Conservation (phyloP, 2,113 vertebrate genomes). For the Melanostigma gelatinosum region DNA sequence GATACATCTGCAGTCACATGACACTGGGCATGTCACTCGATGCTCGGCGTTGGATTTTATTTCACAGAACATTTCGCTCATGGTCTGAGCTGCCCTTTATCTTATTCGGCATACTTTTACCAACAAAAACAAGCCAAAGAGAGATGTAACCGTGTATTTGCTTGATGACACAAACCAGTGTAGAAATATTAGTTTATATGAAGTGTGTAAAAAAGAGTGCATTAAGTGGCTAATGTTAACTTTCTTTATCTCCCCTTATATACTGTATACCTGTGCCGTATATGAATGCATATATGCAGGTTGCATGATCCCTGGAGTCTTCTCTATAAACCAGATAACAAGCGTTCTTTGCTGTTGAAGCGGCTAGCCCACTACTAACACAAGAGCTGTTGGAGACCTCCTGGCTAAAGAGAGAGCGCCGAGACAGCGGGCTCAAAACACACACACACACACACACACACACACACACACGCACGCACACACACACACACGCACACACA, state of each 20-base stretch:
- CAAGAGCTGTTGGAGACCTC: conserved; percentile 69
- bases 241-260: background rate
- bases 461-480: conserved; percentile 42
- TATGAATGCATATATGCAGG: conserved; percentile 19
- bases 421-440: conserved; percentile 43
- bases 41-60: conserved; percentile 66
- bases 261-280: background rate
- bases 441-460: conserved; percentile 28
- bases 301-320: conserved; percentile 30
- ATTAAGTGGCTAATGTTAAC: background rate
- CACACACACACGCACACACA: too few species aligned
- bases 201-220: background rate
- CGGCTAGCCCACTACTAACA: conserved; percentile 51
- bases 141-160: background rate
- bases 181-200: background rate
- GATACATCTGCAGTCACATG: conserved; percentile 61
- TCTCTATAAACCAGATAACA: conserved; percentile 40
- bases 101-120: background rate
- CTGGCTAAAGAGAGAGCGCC: conserved; percentile 61
- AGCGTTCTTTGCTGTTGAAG: conserved; percentile 41
- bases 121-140: conserved; percentile 4
- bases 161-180: background rate
- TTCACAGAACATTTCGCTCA: conserved; percentile 53
- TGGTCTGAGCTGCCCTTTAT: background rate
- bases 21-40: conserved; percentile 64